These are phyloP conservation scores for Daktulosphaira vitifoliae DNA, from an alignment of 1,140 invertebrate species.

Conservation along the genomic window DNA sequence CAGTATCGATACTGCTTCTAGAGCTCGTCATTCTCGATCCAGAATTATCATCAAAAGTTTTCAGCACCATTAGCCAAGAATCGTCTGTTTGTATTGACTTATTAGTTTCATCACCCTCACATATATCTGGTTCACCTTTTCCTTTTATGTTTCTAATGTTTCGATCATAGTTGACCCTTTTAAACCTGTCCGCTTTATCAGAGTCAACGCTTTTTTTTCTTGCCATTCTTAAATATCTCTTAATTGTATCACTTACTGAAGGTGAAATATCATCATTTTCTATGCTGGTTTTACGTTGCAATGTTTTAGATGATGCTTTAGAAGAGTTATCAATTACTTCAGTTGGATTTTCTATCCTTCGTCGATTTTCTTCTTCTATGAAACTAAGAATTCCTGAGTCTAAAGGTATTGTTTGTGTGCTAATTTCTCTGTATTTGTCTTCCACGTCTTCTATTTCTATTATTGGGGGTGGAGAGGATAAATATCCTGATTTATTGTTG, in stretches of 20 bases:
- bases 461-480: conserved; percentile 53
- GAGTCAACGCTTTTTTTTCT: conserved; percentile 72
- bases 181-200: conserved; percentile 70
- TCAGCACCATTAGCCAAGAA: conserved; percentile 53
- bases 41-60: conserved; percentile 41
- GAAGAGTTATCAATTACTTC: conserved; percentile 41
- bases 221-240: conserved; percentile 72
- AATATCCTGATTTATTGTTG: conserved; percentile 35
- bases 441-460: conserved; percentile 52
- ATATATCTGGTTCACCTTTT: conserved; percentile 61
- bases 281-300: conserved; percentile 58
- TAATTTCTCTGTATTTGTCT: conserved; percentile 36
- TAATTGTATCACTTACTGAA: conserved; percentile 75
- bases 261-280: conserved; percentile 75
- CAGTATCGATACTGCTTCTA: conserved; percentile 49
- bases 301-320: conserved; percentile 43
- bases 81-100: conserved; percentile 67
- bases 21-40: conserved; percentile 44
- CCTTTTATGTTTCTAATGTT: conserved; percentile 74
- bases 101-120: conserved; percentile 59
- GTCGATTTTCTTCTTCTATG: conserved; percentile 45
- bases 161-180: conserved; percentile 77
- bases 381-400: conserved; percentile 48
- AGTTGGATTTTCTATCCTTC: conserved; percentile 42
- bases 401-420: conserved; percentile 54